phyloP scores from a whole-genome alignment of 2,888 invertebrate species.

The Thereva nobilitata region DNA sequence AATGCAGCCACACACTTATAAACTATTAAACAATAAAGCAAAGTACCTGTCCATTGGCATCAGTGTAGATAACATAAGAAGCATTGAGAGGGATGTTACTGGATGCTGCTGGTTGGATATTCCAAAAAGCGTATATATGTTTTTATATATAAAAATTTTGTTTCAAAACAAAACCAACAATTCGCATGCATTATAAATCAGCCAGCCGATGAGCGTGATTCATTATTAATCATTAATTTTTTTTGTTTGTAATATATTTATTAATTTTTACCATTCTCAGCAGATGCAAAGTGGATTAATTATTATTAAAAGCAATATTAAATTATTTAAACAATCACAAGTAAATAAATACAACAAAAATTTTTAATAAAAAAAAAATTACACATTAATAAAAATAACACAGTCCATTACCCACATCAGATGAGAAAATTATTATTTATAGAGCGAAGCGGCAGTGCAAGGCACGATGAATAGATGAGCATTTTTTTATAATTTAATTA shows the following conservation, averaged over 20 bases:
- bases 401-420: conserved; percentile 21
- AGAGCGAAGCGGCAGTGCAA: conserved; percentile 3
- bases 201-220: conserved; percentile 13
- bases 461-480: conserved; percentile 6
- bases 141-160: neutral
- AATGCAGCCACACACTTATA: conserved; percentile 16
- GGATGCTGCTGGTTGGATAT: conserved; percentile 51
- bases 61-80: conserved; percentile 93
- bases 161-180: conserved; percentile 11
- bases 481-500: too few relatives aligned
- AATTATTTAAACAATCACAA: neutral
- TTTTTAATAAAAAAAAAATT: conserved; percentile 5
- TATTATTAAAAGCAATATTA: neutral
- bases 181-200: conserved; percentile 13
- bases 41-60: conserved; percentile 91
- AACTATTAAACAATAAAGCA: conserved; percentile 30
- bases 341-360: conserved; percentile 26
- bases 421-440: neutral
- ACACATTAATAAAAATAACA: conserved; percentile 9
- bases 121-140: conserved; percentile 22
- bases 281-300: conserved; percentile 16
- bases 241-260: too few relatives aligned
- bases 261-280: conserved; percentile 6
- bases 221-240: neutral
- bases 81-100: conserved; percentile 82